Percentiles rank a stretch among this genome's conserved stretches.
Evolutionary conservation across 2,888 invertebrate genomes (phyloP).

Genomic region (Anoncus sp.): DNA sequence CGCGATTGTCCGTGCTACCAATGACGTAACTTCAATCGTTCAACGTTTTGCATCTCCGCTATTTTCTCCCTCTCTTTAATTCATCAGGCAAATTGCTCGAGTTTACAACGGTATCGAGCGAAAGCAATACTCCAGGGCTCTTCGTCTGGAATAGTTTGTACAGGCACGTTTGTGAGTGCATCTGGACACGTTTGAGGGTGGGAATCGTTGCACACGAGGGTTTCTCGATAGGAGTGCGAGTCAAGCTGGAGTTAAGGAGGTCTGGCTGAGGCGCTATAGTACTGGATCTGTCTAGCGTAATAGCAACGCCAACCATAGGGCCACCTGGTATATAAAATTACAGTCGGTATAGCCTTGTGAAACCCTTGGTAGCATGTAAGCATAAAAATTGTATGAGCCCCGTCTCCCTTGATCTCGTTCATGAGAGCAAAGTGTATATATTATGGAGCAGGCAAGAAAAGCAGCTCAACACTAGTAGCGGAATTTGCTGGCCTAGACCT

Average conservation of each 20-base stretch:
- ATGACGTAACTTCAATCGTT: not conserved
- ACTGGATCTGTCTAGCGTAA: not conserved
- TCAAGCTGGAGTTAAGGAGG: constrained; percentile 38
- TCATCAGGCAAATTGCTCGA: not conserved
- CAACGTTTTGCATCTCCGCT: not conserved
- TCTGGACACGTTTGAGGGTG: constrained; percentile 1
- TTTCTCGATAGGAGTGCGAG: constrained; percentile 13
- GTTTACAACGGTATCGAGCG: not conserved
- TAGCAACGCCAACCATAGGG: constrained; percentile 7
- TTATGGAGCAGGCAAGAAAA: constrained; percentile 17
- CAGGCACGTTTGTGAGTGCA: not conserved
- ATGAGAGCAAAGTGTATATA: constrained; percentile 30
- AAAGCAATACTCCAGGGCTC: not conserved
- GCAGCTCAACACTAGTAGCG: not conserved
- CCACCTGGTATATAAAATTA: not conserved
- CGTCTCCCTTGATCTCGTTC: constrained; percentile 48
- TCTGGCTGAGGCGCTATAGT: not conserved
- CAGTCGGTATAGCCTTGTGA: not conserved
- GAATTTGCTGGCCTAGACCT: not conserved
- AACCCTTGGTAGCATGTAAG: constrained; percentile 41
- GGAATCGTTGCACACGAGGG: constrained; percentile 2
- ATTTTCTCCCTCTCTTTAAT: not conserved
- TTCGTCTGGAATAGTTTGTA: not conserved
- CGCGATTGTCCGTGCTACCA: not conserved
- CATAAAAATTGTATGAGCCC: constrained; percentile 66